Percentiles rank a stretch among this genome's conserved stretches.
Conservation (phyloP, 2,797 vertebrate species). For the Phylloscopus collybita region DNA sequence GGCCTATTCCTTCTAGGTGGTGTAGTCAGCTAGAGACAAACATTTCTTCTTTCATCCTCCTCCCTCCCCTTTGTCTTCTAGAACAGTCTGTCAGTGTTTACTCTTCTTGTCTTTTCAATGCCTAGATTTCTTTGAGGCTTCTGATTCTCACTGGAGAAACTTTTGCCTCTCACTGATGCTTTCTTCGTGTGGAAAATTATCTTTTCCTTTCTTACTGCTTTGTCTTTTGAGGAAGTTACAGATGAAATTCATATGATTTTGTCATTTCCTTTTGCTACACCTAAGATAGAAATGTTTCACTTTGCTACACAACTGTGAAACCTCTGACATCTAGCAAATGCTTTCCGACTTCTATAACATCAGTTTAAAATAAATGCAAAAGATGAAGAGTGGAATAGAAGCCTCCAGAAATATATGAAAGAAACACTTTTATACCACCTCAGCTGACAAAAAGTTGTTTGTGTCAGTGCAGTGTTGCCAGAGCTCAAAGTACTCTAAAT, state of each 20-base stretch:
- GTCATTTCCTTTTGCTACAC: neutral
- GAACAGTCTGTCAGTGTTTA: neutral
- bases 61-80: neutral
- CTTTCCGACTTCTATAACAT: neutral
- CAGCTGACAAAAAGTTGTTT: neutral
- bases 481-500: neutral
- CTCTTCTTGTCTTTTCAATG: neutral
- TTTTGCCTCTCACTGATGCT: rapidly evolving
- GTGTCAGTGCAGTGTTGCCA: neutral
- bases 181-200: neutral
- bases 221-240: neutral
- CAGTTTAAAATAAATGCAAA: neutral
- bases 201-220: neutral
- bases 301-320: neutral
- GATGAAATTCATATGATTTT: neutral
- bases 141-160: neutral
- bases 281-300: neutral
- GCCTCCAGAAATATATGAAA: neutral
- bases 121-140: neutral
- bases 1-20: neutral
- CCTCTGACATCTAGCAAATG: neutral
- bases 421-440: neutral
- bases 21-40: neutral
- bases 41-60: neutral
- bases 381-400: neutral